phyloP scores from a whole-genome alignment of 2,888 invertebrate genomes.

The Mimumesa dahlbomi region DNA sequence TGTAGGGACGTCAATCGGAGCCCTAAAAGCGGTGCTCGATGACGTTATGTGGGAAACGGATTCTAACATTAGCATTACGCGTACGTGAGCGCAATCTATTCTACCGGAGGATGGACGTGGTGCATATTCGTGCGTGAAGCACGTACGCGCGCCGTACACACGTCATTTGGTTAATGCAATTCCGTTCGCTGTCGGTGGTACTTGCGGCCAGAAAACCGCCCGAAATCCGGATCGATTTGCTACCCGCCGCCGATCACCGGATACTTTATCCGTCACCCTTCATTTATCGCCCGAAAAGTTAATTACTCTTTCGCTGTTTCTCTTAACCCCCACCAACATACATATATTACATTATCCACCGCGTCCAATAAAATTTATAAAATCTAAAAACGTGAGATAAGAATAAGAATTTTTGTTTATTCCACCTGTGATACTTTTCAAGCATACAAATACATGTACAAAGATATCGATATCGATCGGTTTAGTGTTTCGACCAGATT shows the following conservation, averaged over 20 bases:
- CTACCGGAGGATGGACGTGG: conserved; percentile 1
- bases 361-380: too few species aligned
- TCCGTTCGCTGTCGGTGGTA: conserved; percentile 10
- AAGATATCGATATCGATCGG: too few species aligned
- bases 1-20: not conserved
- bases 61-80: conserved; percentile 12
- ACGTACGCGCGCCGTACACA: conserved; percentile 51
- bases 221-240: conserved; percentile 11
- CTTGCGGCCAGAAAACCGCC: not conserved
- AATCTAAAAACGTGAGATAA: too few species aligned
- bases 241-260: not conserved
- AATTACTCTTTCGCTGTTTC: too few species aligned
- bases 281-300: too few species aligned
- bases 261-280: too few species aligned
- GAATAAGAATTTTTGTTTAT: too few species aligned
- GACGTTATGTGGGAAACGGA: conserved; percentile 27
- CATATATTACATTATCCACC: too few species aligned
- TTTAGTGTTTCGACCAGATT: too few species aligned
- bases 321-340: not conserved
- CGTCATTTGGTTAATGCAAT: conserved; percentile 44
- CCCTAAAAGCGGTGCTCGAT: conserved; percentile 11
- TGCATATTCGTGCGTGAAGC: conserved; percentile 31
- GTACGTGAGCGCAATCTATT: conserved; percentile 42
- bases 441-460: too few species aligned
- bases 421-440: too few species aligned